Evolutionary conservation across 2,113 vertebrate species (phyloP), one percentile per base, ranked within the genome.

Genomic region (Oryzias curvinotus): DNA sequence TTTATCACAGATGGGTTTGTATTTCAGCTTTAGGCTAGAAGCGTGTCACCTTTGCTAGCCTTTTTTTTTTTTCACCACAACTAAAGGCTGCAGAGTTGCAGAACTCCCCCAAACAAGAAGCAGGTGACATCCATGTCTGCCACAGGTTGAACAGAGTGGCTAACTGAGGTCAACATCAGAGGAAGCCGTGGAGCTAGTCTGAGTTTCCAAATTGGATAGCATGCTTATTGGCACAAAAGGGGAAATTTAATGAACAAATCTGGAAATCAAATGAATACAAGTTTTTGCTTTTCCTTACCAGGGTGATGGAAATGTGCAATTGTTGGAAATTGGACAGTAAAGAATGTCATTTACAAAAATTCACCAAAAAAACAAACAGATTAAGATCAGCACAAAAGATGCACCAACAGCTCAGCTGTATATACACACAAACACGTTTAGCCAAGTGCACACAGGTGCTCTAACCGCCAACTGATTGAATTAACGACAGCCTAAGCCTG

Each of bases 381-480:
- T 52, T 65, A 57, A 55, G 53, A 41, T 56, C 56, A 17, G 49
- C 26, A 23, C 25, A 60, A 19, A n/a, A 19, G 46, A 1, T n/a
- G 50, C 18, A 44, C 16, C 73, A 26, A 61, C 4, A 7, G 4
- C 59, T 46, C 58, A 69, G 52, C 10, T 28, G 17, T 53, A 71
- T 63, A 69, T 23, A 60, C 47, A 75, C 42, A 71, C 57, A 80
- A 62, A 81, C 54, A 68, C 8, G 62, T 52, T 63, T 57, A 57
- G 36, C 57, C 45, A 71, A 63, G 46, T 46, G 73, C 83, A 84
- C 79, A 80, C 77, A 83, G 80, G 81, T 87, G 84, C 59, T 80
- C 63, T 68, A 71, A 81, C 71, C 45, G 14, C 65, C 57, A 75
- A 71, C 71, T 85, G 72, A 88, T 86, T 85, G 65, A 85, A 87